phyloP scores from a whole-genome alignment of 2,888 invertebrate genomes.

The Emmelina monodactyla region DNA sequence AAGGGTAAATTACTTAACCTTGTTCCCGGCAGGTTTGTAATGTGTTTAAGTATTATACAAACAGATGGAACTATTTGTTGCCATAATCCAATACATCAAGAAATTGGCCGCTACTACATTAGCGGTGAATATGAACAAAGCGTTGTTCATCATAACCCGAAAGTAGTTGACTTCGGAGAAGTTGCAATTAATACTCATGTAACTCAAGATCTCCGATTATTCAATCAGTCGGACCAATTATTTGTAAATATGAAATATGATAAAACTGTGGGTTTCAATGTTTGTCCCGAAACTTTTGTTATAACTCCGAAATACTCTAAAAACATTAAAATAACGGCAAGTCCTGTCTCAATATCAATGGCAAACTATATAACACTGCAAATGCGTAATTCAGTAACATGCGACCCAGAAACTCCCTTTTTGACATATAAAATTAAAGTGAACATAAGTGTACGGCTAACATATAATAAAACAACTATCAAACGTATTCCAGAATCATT shows the following conservation, averaged over 20 bases:
- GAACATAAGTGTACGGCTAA: background rate
- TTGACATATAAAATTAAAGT: background rate
- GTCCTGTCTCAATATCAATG: constrained; percentile 30
- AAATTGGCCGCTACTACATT: constrained; percentile 60
- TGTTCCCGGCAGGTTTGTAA: constrained; percentile 40
- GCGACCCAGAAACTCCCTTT: too few species aligned
- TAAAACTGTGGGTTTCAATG: constrained; percentile 38
- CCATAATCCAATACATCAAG: constrained; percentile 39
- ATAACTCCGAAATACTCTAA: constrained; percentile 38
- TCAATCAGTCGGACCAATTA: constrained; percentile 44
- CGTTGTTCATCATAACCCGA: constrained; percentile 49
- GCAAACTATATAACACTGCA: background rate
- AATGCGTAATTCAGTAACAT: background rate
- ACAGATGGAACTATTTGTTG: constrained; percentile 42
- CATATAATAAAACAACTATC: background rate
- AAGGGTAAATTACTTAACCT: constrained; percentile 30
- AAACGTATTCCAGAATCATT: constrained; percentile 30
- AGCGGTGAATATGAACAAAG: constrained; percentile 64
- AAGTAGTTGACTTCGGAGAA: constrained; percentile 46
- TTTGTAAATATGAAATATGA: constrained; percentile 43
- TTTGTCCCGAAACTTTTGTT: constrained; percentile 37
- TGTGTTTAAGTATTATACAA: constrained; percentile 44
- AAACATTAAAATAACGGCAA: constrained; percentile 28
- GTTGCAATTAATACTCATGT: constrained; percentile 36
- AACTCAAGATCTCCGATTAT: constrained; percentile 39